These are phyloP conservation scores for Phoxinus dragarum DNA, from an alignment of 2,797 vertebrate species.

Conservation along the genomic window DNA sequence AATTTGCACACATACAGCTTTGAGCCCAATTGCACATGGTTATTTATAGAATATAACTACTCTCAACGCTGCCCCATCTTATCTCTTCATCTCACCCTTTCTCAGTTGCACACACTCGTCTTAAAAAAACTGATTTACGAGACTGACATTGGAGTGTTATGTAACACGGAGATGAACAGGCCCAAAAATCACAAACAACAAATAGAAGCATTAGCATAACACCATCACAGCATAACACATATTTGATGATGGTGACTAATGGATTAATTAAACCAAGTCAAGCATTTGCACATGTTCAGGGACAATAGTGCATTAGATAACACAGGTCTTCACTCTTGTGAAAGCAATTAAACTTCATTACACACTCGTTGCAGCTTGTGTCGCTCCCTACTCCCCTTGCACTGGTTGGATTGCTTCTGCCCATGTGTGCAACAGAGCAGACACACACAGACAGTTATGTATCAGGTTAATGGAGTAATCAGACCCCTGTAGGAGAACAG, in stretches of 20 bases:
- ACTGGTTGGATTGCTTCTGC: not conserved
- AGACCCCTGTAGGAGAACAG: slow-evolving; percentile 54
- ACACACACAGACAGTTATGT: slow-evolving; percentile 48
- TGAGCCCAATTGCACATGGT: slow-evolving; percentile 27
- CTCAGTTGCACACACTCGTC: slow-evolving; percentile 35
- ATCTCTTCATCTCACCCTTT: slow-evolving; percentile 53
- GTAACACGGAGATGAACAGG: slow-evolving; percentile 51
- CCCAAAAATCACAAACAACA: slow-evolving; percentile 27
- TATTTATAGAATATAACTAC: slow-evolving; percentile 42
- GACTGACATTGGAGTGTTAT: slow-evolving; percentile 48
- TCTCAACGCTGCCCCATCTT: slow-evolving; percentile 48
- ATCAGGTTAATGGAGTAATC: slow-evolving; percentile 62
- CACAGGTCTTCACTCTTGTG: slow-evolving; percentile 32
- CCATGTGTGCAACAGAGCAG: slow-evolving; percentile 38
- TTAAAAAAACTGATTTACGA: slow-evolving; percentile 45
- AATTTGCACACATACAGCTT: slow-evolving; percentile 27
- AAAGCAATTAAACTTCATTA: slow-evolving; percentile 53
- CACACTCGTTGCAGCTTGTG: slow-evolving; percentile 1
- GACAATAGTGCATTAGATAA: slow-evolving; percentile 22
- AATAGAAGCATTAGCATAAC: slow-evolving; percentile 16
- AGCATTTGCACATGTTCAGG: not conserved
- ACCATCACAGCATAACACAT: not conserved
- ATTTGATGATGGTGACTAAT: slow-evolving; percentile 10
- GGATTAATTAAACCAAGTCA: slow-evolving; percentile 47
- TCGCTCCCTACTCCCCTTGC: not conserved